Evolutionary conservation across 92 coral and sea anemone species (phyloP).

Genomic region (Isaurus tuberculatus): DNA sequence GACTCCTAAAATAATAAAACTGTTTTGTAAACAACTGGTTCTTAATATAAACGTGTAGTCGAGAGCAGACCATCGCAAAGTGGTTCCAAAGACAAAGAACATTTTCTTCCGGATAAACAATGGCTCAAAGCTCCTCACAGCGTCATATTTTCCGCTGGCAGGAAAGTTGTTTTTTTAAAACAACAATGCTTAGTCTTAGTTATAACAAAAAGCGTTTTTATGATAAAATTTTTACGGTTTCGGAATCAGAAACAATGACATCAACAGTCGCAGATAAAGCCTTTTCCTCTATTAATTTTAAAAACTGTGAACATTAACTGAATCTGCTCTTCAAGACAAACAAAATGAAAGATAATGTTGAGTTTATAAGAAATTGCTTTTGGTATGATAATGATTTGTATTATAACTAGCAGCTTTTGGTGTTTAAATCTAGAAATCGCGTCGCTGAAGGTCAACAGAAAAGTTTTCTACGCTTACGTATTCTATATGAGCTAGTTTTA

Average conservation of each 20-base stretch:
- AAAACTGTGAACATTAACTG: no score
- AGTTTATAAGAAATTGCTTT: no score
- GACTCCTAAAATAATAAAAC: not conserved
- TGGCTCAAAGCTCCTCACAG: not conserved
- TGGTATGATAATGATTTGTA: no score
- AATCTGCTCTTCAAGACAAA: no score
- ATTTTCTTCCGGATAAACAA: conserved; percentile 27
- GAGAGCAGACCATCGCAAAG: conserved; percentile 17
- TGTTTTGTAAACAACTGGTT: conserved; percentile 14
- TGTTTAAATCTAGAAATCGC: no score
- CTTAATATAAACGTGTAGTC: not conserved
- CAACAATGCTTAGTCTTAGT: not conserved
- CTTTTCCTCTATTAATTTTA: no score
- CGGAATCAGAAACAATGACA: not conserved
- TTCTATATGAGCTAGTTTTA: no score
- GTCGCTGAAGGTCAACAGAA: no score
- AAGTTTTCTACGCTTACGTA: no score
- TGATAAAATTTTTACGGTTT: conserved; percentile 16
- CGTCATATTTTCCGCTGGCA: conserved; percentile 28
- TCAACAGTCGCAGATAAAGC: not conserved
- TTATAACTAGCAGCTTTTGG: no score
- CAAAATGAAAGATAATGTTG: no score
- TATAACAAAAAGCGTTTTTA: conserved; percentile 19
- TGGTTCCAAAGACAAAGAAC: not conserved
- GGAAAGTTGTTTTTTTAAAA: conserved; percentile 6